Evolutionary conservation across 2,113 vertebrate genomes (phyloP).

Genomic region (Danionella cerebrum): DNA sequence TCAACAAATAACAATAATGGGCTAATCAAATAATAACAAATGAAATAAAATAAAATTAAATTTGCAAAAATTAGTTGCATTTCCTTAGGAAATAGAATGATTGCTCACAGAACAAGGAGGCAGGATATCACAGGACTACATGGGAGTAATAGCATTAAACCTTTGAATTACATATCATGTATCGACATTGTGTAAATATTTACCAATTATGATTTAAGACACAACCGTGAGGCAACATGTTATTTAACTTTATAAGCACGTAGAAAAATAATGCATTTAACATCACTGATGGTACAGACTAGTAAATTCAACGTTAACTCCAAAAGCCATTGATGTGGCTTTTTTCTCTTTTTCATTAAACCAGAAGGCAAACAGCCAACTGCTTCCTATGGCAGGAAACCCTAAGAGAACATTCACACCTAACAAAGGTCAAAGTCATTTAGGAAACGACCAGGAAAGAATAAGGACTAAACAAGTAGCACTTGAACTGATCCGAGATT

Average conservation of each 20-base stretch:
- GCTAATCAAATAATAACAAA: no score
- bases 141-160: no score
- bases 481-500: neutral
- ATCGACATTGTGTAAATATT: no score
- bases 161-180: no score
- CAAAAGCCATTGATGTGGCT: neutral
- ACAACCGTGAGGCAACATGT: no score
- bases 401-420: neutral
- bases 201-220: no score
- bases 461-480: neutral
- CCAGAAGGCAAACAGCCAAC: neutral
- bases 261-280: neutral
- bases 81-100: no score
- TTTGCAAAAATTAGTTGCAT: no score
- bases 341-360: neutral
- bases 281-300: neutral
- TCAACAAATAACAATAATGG: no score
- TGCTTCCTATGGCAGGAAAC: conserved; percentile 31
- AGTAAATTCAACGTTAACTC: neutral
- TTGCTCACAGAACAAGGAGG: no score
- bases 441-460: neutral
- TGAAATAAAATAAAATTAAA: no score
- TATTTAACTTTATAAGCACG: neutral
- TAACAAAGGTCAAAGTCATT: conserved; percentile 10
- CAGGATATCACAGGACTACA: no score